phyloP scores from a whole-genome alignment of 2,113 vertebrate species.

The Rostratula benghalensis region DNA sequence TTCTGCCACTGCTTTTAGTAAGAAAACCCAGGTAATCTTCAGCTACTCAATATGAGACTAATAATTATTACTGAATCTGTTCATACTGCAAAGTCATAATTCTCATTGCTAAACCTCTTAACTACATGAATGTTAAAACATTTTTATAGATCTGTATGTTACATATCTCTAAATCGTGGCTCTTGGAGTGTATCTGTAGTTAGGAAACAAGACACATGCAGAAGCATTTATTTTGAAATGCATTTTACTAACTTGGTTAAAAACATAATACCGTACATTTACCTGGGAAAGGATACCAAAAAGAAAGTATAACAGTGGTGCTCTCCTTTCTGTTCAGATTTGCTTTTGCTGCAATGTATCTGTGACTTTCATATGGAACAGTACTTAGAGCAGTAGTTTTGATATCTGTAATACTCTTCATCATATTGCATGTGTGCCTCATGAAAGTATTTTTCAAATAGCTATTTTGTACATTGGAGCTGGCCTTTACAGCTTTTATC shows the following conservation, averaged over 20 bases:
- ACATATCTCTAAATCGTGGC: background rate
- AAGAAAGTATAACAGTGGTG: background rate
- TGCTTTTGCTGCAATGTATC: slow-evolving; percentile 16
- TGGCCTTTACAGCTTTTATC: background rate
- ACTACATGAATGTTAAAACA: background rate
- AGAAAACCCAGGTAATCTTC: background rate
- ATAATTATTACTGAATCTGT: background rate
- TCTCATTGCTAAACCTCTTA: background rate
- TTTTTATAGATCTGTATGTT: background rate
- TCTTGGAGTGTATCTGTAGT: background rate
- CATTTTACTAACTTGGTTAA: background rate
- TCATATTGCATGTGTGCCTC: slow-evolving; percentile 25
- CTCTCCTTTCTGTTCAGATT: background rate
- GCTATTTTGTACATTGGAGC: slow-evolving; percentile 33
- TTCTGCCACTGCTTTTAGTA: background rate
- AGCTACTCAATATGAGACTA: background rate
- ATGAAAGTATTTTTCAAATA: slow-evolving; percentile 11
- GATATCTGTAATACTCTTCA: background rate
- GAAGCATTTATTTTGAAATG: background rate
- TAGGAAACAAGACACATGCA: background rate
- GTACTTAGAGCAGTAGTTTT: slow-evolving; percentile 6
- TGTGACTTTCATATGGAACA: background rate
- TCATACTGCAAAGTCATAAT: background rate
- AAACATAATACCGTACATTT: background rate
- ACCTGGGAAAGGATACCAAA: background rate